Evolutionary conservation across 2,113 vertebrate species (phyloP).

Genomic region (Chaetodon auriga): DNA sequence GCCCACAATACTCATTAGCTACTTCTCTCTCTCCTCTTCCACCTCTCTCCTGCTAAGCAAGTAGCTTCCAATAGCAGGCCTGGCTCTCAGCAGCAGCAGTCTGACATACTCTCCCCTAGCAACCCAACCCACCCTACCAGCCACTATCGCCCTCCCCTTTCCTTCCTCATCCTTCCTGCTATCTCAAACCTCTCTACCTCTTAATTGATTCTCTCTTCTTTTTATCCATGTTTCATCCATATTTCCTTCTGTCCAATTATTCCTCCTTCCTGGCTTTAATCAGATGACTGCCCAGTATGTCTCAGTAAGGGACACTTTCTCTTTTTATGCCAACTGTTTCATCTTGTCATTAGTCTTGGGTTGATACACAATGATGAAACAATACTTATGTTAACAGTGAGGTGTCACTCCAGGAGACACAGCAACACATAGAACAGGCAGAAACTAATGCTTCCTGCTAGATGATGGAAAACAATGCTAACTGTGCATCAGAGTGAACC

Average conservation of each 20-base stretch:
- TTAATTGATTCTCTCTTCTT: constrained; percentile 20
- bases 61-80: constrained; percentile 76
- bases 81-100: constrained; percentile 64
- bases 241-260: constrained; percentile 3
- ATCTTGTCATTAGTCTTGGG: constrained; percentile 6
- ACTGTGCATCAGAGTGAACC: neutral
- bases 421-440: constrained; percentile 24
- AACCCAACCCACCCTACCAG: constrained; percentile 69
- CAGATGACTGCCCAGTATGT: neutral
- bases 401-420: constrained; percentile 23
- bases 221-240: constrained; percentile 29
- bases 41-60: constrained; percentile 70
- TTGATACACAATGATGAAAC: constrained; percentile 21
- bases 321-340: neutral
- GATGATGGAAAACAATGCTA: neutral
- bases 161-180: constrained; percentile 51
- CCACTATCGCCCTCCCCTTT: constrained; percentile 57
- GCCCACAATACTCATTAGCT: constrained; percentile 80
- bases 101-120: constrained; percentile 77
- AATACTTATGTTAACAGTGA: constrained; percentile 22
- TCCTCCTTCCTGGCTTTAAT: constrained; percentile 12
- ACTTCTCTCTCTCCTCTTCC: constrained; percentile 74
- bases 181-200: constrained; percentile 41
- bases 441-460: neutral
- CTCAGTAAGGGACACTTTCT: constrained; percentile 1